Percentiles rank a stretch among this genome's conserved stretches.
Conservation (phyloP, 53 echinoderm and acorn worm genomes). For the Paracentrotus lividus region DNA sequence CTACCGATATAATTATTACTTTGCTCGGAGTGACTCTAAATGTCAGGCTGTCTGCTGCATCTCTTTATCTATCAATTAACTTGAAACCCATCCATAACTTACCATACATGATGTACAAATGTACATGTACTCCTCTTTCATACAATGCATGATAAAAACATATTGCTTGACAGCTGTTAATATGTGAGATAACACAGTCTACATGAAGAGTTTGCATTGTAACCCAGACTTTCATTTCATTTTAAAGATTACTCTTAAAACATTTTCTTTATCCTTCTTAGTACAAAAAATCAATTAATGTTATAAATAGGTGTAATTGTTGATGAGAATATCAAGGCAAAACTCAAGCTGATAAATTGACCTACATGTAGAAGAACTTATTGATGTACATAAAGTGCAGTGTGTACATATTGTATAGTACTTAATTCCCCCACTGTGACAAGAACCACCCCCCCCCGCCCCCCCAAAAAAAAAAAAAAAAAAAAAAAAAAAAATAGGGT, state of each 20-base stretch:
- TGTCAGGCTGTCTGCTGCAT: not conserved
- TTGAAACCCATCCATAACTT: not conserved
- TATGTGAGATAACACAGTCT: not conserved
- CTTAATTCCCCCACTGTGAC: no score
- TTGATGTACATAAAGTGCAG: no score
- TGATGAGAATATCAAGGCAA: no score
- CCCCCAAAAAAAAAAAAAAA: no score
- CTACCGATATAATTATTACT: not conserved
- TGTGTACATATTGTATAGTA: no score
- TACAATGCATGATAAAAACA: not conserved
- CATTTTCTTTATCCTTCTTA: not conserved
- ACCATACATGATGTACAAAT: not conserved
- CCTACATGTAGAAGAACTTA: no score
- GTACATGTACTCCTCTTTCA: not conserved
- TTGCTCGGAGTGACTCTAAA: not conserved
- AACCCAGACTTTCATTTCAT: not conserved
- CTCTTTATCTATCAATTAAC: constrained; percentile 14
- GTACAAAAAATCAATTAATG: no score
- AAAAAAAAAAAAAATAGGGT: no score
- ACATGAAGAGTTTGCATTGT: not conserved
- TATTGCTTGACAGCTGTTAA: not conserved
- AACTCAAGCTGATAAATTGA: no score
- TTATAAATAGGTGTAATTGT: no score
- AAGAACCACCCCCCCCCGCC: no score
- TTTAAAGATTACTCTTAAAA: not conserved